Base-by-base conservation (phyloP, 2,888 invertebrate species). In the Pyrocoelia pectoralis region DNA sequence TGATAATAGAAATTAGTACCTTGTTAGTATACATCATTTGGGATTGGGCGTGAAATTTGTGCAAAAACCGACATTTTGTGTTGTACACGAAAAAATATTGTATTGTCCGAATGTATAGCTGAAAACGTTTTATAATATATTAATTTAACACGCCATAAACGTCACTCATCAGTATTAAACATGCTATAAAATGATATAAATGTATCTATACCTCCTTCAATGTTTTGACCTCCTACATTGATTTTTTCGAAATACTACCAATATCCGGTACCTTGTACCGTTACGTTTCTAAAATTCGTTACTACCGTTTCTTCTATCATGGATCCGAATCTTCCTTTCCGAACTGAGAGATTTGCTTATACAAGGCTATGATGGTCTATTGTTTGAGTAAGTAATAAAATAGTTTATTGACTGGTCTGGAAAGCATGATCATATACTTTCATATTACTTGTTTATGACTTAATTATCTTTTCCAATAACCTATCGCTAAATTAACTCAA, bases 101-200 rank as follows among this genome's bases (percentile, higher is more conserved):
- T 46, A 46, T 43, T 43, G 29, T 19, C 52, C 18, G 40, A 17
- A 15, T 38, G 48, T 46, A 48, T 46, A 28, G 59, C 14, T 53
- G 33, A 46, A 51, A 19, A 28, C 15, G 18, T 53, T 57, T 56
- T 62, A 41, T 41, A 56, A 53, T 57, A 62, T 57, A 57, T 62
- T 62, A 62, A 62, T 62, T 57, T 62, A 62, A 62, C 48, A 62
- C 50, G 48, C 62, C 46, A 57, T 62, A 62, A 62, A 62, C 53
- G 62, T 62, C 62, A 57, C 51, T 57, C 57, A 62, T 57, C 57
- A 53, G 49, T 61, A 62, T 62, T 62, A 62, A 61, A 62, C 56
- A 62, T 62, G 62, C 62, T 57, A 62, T 62, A 62, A 62, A 62
- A 62, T 62, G 52, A 57, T 62, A 62, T 62, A 62, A 62, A 57